These are phyloP conservation scores for Phrynosoma platyrhinos DNA, from an alignment of 2,113 vertebrate species.

Conservation along the genomic window DNA sequence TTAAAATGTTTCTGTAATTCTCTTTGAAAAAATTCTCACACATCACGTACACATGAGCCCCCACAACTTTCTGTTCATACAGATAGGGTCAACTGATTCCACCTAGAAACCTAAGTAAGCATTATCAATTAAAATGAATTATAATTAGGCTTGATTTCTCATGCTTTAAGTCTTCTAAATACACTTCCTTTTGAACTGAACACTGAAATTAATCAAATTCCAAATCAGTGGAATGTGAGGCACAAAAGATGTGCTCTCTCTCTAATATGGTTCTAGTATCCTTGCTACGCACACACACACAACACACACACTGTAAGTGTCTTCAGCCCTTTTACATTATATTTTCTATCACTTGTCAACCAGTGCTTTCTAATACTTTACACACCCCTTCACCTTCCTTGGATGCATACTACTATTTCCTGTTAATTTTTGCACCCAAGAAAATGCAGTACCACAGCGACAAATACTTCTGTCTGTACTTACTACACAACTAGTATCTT, in stretches of 20 bases:
- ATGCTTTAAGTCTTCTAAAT: conserved; percentile 24
- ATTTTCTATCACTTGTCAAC: conserved; percentile 52
- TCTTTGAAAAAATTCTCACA: conserved; percentile 38
- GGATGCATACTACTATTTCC: conserved; percentile 20
- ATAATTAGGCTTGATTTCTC: conserved; percentile 29
- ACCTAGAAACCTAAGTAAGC: conserved; percentile 38
- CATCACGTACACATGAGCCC: conserved; percentile 40
- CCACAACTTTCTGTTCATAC: conserved; percentile 19
- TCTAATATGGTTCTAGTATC: conserved; percentile 51
- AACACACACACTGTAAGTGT: conserved; percentile 49
- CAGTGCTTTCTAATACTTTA: conserved; percentile 55
- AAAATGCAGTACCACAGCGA: conserved; percentile 16
- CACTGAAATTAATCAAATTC: conserved; percentile 31
- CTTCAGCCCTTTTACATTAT: conserved; percentile 61
- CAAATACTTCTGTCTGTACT: conserved; percentile 7
- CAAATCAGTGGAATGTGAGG: conserved; percentile 17
- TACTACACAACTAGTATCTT: conserved; percentile 42
- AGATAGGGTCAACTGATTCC: conserved; percentile 56
- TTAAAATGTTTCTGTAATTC: conserved; percentile 32
- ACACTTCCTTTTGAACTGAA: neutral
- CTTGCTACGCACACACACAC: conserved; percentile 40
- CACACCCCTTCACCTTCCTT: conserved; percentile 29
- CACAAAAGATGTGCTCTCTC: conserved; percentile 47
- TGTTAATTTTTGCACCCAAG: conserved; percentile 42
- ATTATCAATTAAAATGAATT: conserved; percentile 45